Percentiles rank a stretch among this genome's conserved stretches.
Evolutionary conservation across 2,888 invertebrate species (phyloP).

Genomic region (Euspilapteryx auroguttella): DNA sequence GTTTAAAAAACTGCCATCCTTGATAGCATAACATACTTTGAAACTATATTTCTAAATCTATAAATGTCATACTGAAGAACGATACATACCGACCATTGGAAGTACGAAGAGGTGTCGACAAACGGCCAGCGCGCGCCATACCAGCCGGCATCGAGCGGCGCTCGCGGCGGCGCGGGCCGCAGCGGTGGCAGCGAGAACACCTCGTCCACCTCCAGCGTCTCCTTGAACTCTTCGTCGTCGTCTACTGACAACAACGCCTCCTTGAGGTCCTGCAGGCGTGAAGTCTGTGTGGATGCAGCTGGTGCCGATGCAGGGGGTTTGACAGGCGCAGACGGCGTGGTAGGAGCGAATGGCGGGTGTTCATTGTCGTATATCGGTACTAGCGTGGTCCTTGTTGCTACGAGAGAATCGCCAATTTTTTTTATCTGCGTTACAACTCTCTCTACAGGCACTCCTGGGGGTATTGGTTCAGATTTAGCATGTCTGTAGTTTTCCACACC

Average conservation of each 20-base stretch:
- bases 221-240: slow-evolving; percentile 49
- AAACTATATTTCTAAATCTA: no score
- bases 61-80: no score
- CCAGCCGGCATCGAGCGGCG: slow-evolving; percentile 53
- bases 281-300: slow-evolving; percentile 20
- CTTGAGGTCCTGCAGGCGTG: slow-evolving; percentile 38
- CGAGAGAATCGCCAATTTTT: no score
- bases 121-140: slow-evolving; percentile 67
- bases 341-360: slow-evolving; percentile 23
- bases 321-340: slow-evolving; percentile 34
- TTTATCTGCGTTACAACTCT: background rate
- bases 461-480: background rate
- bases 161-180: slow-evolving; percentile 32
- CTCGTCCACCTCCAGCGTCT: slow-evolving; percentile 45
- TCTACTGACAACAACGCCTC: slow-evolving; percentile 43
- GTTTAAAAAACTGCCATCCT: no score
- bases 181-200: slow-evolving; percentile 44
- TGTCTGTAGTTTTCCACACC: background rate
- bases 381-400: background rate
- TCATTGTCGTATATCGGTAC: slow-evolving; percentile 26
- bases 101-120: slow-evolving; percentile 66
- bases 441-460: background rate
- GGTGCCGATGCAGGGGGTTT: slow-evolving; percentile 14
- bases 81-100: slow-evolving; percentile 71
- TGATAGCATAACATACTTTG: slow-evolving; percentile 7